A percentile compares a stretch with the other conserved stretches of the same genome.
phyloP scores from a whole-genome alignment of 2,888 invertebrate genomes.

The Phengaris alcon region DNA sequence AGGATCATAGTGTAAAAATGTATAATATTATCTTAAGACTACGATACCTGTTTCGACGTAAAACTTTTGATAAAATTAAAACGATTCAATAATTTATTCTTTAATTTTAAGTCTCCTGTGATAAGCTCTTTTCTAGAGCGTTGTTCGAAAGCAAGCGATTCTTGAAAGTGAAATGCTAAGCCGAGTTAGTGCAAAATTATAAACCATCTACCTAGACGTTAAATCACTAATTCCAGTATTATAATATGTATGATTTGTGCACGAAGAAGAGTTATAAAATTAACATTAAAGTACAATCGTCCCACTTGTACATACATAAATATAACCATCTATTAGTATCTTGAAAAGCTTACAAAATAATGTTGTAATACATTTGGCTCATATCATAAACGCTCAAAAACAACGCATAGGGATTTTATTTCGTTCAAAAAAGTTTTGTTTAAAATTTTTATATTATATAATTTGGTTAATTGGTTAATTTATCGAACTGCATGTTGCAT shows the following conservation, averaged over 20 bases:
- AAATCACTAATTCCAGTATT: conserved; percentile 31
- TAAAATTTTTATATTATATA: not conserved
- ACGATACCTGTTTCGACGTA: conserved; percentile 38
- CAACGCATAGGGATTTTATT: not conserved
- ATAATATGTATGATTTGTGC: conserved; percentile 34
- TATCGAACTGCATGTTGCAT: not conserved
- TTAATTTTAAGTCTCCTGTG: conserved; percentile 33
- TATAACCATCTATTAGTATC: not conserved
- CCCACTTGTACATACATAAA: not conserved
- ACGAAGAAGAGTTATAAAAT: conserved; percentile 28
- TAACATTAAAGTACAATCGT: not conserved
- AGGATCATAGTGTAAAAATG: conserved; percentile 38
- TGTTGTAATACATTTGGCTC: not conserved
- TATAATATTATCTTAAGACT: conserved; percentile 46
- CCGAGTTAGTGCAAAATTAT: conserved; percentile 38
- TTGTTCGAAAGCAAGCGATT: conserved; percentile 34
- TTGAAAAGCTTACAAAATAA: conserved; percentile 1
- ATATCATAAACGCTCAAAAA: not conserved
- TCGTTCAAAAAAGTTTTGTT: too few relatives aligned
- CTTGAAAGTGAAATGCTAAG: conserved; percentile 35
- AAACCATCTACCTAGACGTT: conserved; percentile 31
- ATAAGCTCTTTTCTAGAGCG: conserved; percentile 35
- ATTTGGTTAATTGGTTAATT: not conserved
- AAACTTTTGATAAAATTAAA: conserved; percentile 32
- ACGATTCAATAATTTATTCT: not conserved